Evolutionary conservation across 2,113 vertebrate genomes (phyloP).

Genomic region (Charadrius vociferus): DNA sequence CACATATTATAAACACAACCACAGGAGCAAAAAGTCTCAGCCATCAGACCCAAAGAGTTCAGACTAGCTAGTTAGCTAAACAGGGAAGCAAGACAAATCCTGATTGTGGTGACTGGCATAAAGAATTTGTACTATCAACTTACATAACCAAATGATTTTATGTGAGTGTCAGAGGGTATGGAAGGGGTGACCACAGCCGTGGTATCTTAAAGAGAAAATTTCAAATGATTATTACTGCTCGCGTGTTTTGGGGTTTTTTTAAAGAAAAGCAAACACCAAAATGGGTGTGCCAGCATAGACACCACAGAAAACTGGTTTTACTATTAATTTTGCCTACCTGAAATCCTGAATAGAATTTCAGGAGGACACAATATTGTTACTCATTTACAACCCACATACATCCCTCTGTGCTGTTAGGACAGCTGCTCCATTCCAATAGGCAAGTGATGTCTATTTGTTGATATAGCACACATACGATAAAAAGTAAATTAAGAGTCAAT

Average conservation of each 20-base stretch:
- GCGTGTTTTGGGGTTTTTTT: no score
- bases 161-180: background rate
- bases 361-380: background rate
- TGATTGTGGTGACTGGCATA: background rate
- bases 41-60: background rate
- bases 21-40: background rate
- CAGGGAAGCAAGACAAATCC: background rate
- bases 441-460: background rate
- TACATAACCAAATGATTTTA: background rate
- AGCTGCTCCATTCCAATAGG: background rate
- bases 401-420: background rate
- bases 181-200: background rate
- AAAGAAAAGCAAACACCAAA: background rate
- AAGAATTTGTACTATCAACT: background rate
- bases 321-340: background rate
- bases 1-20: background rate
- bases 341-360: background rate
- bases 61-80: background rate
- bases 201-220: background rate
- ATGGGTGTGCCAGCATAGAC: background rate
- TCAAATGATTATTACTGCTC: fast-evolving
- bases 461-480: background rate
- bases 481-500: background rate
- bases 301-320: background rate
- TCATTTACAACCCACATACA: background rate